Base-by-base conservation (phyloP, 2,888 invertebrate genomes). In the Hirtodrosophila confusa region DNA sequence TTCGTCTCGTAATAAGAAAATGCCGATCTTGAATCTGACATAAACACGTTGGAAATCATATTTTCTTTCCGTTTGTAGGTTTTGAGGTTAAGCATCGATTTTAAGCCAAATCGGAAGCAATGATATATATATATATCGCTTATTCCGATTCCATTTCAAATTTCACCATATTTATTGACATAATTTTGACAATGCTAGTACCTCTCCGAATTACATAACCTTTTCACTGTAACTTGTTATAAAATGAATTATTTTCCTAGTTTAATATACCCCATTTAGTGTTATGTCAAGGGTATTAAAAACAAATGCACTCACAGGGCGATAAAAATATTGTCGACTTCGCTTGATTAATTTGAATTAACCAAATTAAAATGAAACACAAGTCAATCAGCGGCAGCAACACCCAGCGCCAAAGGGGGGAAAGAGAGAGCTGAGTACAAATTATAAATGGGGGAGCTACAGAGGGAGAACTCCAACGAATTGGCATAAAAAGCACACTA, bases 291-390 rank as follows among this genome's bases (percentile, higher is more conserved):
- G 43, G 55, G 51, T 64, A 69, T 17, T 70, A 3, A 48, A 57
- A 68, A 55, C 54, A 70, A 69, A 69, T 70, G 73, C 73, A 66
- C 39, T 69, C 27, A 56, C 36, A 37, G 49, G 40, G 69, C 54
- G 56, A 67, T 71, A 54, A 66, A 69, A 60, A 64, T 27, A 58
- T 89, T 80, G 77, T 75, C 83, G 87, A 89, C 90, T 84, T 86
- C 85, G 83, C 89, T 90, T 90, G 89, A 90, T 90, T 90, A 90
- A 90, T 90, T 90, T 90, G 90, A 90, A 90, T 90, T 90, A 90
- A 90, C 89, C 78, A 86, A 90, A 90, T 90, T 90, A 90, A 90
- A 90, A 85, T 76, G 89, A 89, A 89, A 89, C 86, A 88, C 85
- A 88, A 87, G 86, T 88, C 86, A 88, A 88, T 88, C 88, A 88